Evolutionary conservation across 2,888 invertebrate species (phyloP).

Genomic region (Acleris sparsana): DNA sequence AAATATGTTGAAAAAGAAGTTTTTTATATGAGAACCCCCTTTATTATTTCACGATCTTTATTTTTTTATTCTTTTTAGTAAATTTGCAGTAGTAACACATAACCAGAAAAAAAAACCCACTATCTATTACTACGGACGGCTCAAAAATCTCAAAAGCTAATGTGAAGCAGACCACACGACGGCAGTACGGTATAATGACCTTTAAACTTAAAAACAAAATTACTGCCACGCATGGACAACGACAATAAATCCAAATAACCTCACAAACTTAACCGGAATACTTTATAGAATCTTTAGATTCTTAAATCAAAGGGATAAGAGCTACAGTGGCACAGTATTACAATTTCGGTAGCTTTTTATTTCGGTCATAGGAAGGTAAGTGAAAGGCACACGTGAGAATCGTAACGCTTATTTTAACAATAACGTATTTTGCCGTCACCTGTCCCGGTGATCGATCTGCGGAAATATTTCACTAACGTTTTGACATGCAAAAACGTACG

Average conservation of each 20-base stretch:
- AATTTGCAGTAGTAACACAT: no score
- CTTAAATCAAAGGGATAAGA: constrained; percentile 48
- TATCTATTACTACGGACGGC: background rate
- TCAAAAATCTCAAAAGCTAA: background rate
- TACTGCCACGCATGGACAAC: constrained; percentile 78
- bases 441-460: constrained; percentile 75
- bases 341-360: constrained; percentile 26
- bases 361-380: constrained; percentile 57
- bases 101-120: no score
- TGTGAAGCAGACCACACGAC: constrained; percentile 57
- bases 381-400: constrained; percentile 82
- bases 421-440: constrained; percentile 78
- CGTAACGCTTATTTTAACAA: constrained; percentile 75
- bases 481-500: constrained; percentile 61
- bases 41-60: no score
- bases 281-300: constrained; percentile 14
- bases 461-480: constrained; percentile 74
- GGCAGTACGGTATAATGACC: constrained; percentile 76
- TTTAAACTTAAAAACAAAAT: constrained; percentile 79
- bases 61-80: no score
- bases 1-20: no score
- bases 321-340: constrained; percentile 45
- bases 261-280: constrained; percentile 45
- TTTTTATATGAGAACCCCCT: no score
- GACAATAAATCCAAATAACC: constrained; percentile 70